Percentiles rank a stretch among this genome's conserved stretches.
Evolutionary conservation across 2,113 vertebrate species (phyloP).

Genomic region (Platichthys flesus): DNA sequence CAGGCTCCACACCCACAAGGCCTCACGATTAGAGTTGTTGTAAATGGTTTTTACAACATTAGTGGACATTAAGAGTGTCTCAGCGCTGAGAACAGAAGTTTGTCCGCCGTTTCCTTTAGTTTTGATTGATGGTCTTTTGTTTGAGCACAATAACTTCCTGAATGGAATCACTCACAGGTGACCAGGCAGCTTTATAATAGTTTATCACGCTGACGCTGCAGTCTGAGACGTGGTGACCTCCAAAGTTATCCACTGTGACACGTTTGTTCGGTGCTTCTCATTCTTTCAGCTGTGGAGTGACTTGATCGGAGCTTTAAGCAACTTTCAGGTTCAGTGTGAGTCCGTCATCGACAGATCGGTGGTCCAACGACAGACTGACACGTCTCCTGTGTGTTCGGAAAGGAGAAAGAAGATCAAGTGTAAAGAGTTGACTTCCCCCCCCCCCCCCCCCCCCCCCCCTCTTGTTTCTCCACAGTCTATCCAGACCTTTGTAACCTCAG

Average conservation of each 20-base stretch:
- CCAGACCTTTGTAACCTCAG: constrained; percentile 93
- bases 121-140: constrained; percentile 56
- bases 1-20: constrained; percentile 66
- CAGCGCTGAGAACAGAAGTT: constrained; percentile 27
- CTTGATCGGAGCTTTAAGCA: background rate
- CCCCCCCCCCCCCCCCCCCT: background rate
- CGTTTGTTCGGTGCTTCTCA: background rate
- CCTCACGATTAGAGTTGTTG: constrained; percentile 58
- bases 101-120: constrained; percentile 31
- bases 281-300: background rate
- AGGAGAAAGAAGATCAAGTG: background rate
- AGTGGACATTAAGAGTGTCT: constrained; percentile 47
- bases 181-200: background rate
- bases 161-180: constrained; percentile 13
- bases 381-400: background rate
- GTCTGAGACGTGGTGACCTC: constrained; percentile 13
- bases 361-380: background rate
- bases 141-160: background rate
- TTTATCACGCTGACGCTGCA: background rate
- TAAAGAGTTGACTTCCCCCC: background rate
- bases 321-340: background rate
- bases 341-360: background rate
- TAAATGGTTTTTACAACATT: constrained; percentile 34
- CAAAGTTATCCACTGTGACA: background rate
- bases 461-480: constrained; percentile 85